Conservation (phyloP, 2,888 invertebrate species). For the Labia minor region DNA sequence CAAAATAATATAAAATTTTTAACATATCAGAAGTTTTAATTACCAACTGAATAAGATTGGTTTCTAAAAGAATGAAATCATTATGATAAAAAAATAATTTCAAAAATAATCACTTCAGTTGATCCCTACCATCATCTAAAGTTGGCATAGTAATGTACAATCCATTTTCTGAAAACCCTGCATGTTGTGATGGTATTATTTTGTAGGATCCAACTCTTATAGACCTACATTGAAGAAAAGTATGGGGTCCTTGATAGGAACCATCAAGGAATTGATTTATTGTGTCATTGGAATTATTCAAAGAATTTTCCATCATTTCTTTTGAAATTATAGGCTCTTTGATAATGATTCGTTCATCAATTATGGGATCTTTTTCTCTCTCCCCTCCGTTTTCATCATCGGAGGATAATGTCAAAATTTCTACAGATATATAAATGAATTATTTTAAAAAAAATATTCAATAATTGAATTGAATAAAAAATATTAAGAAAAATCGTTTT, state of each 20-base stretch:
- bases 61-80: constrained; percentile 37
- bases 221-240: constrained; percentile 58
- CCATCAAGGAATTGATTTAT: constrained; percentile 33
- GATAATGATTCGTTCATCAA: neutral
- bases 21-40: constrained; percentile 60
- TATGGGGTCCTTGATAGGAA: constrained; percentile 39
- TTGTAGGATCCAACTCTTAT: constrained; percentile 78
- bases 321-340: constrained; percentile 19
- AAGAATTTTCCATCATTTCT: constrained; percentile 18
- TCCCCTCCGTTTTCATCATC: constrained; percentile 48
- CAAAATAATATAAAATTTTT: constrained; percentile 66
- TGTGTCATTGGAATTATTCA: neutral
- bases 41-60: constrained; percentile 48
- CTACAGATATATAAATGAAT: constrained; percentile 27
- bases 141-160: constrained; percentile 39
- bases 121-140: constrained; percentile 34
- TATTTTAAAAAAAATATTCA: neutral
- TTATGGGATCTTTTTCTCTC: neutral
- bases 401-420: constrained; percentile 40
- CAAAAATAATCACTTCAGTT: constrained; percentile 9
- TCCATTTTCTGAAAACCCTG: constrained; percentile 42
- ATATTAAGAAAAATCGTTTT: no score
- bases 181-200: constrained; percentile 61
- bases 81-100: constrained; percentile 22
- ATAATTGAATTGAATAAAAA: neutral